Conservation (phyloP, 53 echinoderm and acorn worm genomes). For the Echinarachnius parma region DNA sequence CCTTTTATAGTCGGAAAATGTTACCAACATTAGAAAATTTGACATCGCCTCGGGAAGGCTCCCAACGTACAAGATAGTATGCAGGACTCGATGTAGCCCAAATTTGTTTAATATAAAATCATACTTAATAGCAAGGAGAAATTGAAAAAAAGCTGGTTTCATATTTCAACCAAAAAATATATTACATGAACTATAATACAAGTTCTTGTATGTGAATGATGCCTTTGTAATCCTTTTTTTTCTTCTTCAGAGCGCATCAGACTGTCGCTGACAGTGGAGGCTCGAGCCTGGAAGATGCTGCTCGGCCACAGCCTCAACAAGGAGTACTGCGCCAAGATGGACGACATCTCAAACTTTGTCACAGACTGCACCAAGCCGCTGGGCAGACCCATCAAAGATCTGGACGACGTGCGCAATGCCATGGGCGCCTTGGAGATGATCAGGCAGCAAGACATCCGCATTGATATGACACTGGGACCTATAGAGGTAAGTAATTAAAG, state of each 20-base stretch:
- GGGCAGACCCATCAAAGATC: slow-evolving; percentile 78
- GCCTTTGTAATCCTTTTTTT: background rate
- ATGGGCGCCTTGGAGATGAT: slow-evolving; percentile 88
- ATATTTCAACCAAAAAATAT: no score
- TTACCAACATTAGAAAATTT: no score
- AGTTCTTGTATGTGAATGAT: background rate
- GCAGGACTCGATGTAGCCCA: no score
- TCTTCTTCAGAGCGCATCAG: slow-evolving; percentile 94
- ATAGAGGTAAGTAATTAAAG: slow-evolving; percentile 84
- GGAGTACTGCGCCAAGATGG: slow-evolving; percentile 95
- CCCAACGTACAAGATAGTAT: no score
- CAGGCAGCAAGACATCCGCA: slow-evolving; percentile 87
- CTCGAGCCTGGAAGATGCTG: slow-evolving; percentile 90
- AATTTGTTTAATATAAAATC: no score
- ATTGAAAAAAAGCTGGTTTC: no score
- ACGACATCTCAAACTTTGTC: slow-evolving; percentile 85
- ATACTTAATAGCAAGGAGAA: no score
- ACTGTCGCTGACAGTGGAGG: slow-evolving; percentile 81
- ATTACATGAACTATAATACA: no score
- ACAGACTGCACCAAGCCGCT: slow-evolving; percentile 87
- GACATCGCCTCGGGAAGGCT: no score
- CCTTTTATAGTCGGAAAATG: no score
- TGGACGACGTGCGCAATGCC: slow-evolving; percentile 94
- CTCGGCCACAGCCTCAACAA: slow-evolving; percentile 90
- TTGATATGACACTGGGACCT: slow-evolving; percentile 99